Base-by-base conservation (phyloP, 2,888 invertebrate genomes). In the Microctonus hyperodae region DNA sequence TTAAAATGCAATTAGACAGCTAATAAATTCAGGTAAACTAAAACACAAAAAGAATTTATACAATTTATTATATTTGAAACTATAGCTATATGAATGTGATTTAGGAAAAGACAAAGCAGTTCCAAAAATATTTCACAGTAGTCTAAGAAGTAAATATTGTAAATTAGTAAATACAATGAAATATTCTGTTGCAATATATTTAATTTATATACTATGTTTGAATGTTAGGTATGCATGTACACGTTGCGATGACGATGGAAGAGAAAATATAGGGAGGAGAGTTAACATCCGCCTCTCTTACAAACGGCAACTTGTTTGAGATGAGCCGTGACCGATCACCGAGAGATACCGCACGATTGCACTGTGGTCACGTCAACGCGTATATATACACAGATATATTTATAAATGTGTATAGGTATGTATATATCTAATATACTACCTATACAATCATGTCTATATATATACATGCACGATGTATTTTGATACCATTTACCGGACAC, bases 401-500 rank as follows among this genome's bases (percentile, higher is more conserved):
- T 16, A 44, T 16, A 44, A 11, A 1, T 37, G n/a, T 11, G 37
- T n/a, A 37, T 11, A 37, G 10, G 10, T 33, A 2, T 6, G 10
- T n/a, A 37, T 37, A 13, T 13, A 37, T 35, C 13, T 37, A 37
- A n/a, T n/a, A n/a, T n/a, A n/a, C n/a, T n/a, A n/a, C n/a, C n/a
- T n/a, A n/a, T n/a, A n/a, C n/a, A n/a, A n/a, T n/a, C 11, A n/a
- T 37, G n/a, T 16, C 44, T n/a, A 44, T 40, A 3, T 16, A 44
- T 44, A 44, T 44, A 44, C 37, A 37, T n/a, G 11, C 37, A 37
- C 13, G 11, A 37, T 44, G 16, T 44, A 25, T 20, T 11, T 11
- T 59, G 65, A 65, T 68, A 58, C 59, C 9, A 63, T 63, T 67
- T 64, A 65, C 64, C 28, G 70, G 69, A 67, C 70, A 67, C 70